Evolutionary conservation across 2,797 vertebrate genomes (phyloP), one percentile per base, ranked within the genome.

Genomic region (Miichthys miiuy): DNA sequence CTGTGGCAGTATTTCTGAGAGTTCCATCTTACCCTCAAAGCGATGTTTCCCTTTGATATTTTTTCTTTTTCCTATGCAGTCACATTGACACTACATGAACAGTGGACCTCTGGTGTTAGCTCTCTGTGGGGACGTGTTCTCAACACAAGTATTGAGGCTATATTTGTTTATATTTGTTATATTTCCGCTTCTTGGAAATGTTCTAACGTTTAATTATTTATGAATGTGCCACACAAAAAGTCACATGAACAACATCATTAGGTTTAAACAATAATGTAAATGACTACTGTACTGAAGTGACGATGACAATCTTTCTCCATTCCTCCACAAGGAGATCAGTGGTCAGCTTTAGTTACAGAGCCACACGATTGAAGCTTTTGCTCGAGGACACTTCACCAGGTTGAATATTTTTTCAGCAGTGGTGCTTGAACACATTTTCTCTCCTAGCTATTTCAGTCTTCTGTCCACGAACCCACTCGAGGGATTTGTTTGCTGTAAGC

Each of bases 21-120:
- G 69, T 68, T 72, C 75, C 67, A 71, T 85, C 74, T 80, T 61
- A 48, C 30, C 68, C 78, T 84, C 72, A 71, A 82, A 88, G 84
- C 77, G 55, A 75, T 79, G 41, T 69, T 87, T 86, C 47, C 65
- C 70, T 85, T 84, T 89, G 80, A 84, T 85, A 83, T 75, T 77
- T 83, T 87, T 81, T 78, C 46, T 48, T 83, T 72, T 77, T 80
- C 67, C 73, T 75, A 68, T 62, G 60, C 68, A 58, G 79, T 81
- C 79, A 75, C 72, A 73, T 72, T 83, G 76, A 84, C 77, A 64
- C 21, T n/a, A 83, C 80, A 52, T 2, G 38, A 86, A 77, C 55
- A 72, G 63, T 82, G 34, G 67, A 83, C 89, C 79, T 88, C 81
- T 87, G 77, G 55, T 75, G 61, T 81, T 65, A 50, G 73, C 68